Evolutionary conservation across 2,888 invertebrate species (phyloP).

Genomic region (Ethmia dodecea): DNA sequence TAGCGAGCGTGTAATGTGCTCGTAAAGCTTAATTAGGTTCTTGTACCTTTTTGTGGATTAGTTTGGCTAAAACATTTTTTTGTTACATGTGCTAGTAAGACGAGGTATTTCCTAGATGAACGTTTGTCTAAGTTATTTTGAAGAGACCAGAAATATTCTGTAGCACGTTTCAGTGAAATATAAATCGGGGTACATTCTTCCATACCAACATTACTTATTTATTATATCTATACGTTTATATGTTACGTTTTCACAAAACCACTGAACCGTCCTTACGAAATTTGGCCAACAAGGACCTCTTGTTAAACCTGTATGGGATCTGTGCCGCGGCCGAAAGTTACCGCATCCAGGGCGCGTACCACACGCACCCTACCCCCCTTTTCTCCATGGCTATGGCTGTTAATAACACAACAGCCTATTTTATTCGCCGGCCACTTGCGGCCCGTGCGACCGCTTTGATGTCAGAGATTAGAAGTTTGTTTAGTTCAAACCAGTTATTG

Average conservation of each 20-base stretch:
- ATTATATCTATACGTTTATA: too few relatives aligned
- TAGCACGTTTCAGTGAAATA: too few relatives aligned
- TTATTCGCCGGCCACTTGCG: conserved; percentile 64
- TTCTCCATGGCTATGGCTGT: conserved; percentile 55
- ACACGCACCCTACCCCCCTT: conserved; percentile 40
- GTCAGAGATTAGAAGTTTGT: conserved; percentile 63
- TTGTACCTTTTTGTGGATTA: too few relatives aligned
- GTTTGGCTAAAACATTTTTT: too few relatives aligned
- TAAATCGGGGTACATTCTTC: too few relatives aligned
- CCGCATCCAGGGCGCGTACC: conserved; percentile 30
- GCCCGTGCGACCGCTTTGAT: conserved; percentile 67
- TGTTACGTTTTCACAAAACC: background rate
- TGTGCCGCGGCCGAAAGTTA: conserved; percentile 4
- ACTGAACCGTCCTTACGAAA: background rate
- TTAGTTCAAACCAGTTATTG: conserved; percentile 33
- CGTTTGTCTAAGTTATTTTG: too few relatives aligned
- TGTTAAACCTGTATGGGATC: background rate
- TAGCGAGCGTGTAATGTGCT: too few relatives aligned
- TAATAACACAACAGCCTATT: conserved; percentile 75
- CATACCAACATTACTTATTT: too few relatives aligned
- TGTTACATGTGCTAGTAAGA: too few relatives aligned
- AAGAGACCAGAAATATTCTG: too few relatives aligned
- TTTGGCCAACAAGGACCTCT: conserved; percentile 1
- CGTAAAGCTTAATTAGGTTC: too few relatives aligned
- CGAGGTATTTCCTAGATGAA: too few relatives aligned